Evolutionary conservation across 2,797 vertebrate genomes (phyloP).

Genomic region (Hafferia zeledoni): DNA sequence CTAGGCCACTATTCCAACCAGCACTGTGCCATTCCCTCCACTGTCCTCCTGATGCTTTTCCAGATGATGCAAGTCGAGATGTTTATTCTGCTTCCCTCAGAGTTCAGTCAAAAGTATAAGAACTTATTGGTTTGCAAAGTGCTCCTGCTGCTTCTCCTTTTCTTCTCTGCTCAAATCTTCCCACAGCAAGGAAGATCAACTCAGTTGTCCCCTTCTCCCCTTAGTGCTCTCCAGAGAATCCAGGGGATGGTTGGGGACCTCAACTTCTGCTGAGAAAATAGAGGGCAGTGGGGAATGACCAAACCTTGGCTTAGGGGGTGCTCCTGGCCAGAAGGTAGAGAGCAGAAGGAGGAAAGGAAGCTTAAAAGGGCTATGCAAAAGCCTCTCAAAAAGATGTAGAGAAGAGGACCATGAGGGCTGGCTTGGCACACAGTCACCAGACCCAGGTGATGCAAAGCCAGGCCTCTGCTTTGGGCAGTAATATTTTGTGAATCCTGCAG

Average conservation of each 20-base stretch:
- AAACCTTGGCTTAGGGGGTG: not conserved
- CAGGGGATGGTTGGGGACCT: not conserved
- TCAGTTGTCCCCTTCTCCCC: not conserved
- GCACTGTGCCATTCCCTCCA: not conserved
- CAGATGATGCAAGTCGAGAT: not conserved
- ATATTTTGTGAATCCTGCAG: not conserved
- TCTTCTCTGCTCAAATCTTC: not conserved
- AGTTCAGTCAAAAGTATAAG: not conserved
- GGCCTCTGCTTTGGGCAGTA: not conserved
- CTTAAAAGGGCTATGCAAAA: not conserved
- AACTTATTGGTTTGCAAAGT: not conserved
- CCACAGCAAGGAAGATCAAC: not conserved
- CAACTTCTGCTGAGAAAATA: not conserved
- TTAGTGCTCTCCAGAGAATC: not conserved
- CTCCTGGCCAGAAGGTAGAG: not conserved
- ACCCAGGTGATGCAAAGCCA: not conserved
- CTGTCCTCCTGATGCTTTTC: not conserved
- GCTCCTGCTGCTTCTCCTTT: not conserved
- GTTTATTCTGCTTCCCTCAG: not conserved
- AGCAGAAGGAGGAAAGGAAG: not conserved
- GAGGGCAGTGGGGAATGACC: not conserved
- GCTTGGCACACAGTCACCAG: rapidly evolving
- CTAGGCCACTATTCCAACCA: not conserved
- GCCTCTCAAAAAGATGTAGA: not conserved
- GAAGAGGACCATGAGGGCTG: not conserved